Evolutionary conservation across 2,113 vertebrate species (phyloP).

Genomic region (Oplegnathus fasciatus): DNA sequence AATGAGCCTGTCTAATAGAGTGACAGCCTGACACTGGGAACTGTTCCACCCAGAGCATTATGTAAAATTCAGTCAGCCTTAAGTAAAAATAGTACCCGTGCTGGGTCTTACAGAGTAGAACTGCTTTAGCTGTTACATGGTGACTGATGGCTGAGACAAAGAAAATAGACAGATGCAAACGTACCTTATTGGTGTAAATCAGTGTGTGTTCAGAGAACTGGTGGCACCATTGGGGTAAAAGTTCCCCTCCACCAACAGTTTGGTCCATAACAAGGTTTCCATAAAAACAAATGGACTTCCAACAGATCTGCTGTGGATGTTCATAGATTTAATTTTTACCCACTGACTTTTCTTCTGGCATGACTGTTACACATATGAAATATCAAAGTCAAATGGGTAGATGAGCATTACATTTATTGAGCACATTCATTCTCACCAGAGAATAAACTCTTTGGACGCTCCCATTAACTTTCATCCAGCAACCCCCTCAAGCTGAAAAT

Average conservation of each 20-base stretch:
- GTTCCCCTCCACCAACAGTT: neutral
- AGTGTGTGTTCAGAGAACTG: neutral
- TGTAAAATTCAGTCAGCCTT: neutral
- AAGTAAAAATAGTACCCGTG: neutral
- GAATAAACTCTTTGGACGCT: too few species aligned
- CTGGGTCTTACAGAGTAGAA: neutral
- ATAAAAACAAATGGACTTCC: too few species aligned
- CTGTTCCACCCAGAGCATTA: slow-evolving; percentile 3
- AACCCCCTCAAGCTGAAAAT: too few species aligned
- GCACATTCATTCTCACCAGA: too few species aligned
- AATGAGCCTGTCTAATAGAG: neutral
- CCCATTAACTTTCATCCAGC: too few species aligned
- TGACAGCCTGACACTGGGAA: neutral
- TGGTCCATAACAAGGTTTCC: neutral
- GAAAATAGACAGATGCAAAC: neutral
- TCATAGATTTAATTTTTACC: too few species aligned
- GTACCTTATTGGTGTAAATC: neutral
- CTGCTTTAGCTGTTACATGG: neutral
- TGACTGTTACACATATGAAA: too few species aligned
- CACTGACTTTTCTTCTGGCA: too few species aligned
- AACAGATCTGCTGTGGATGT: too few species aligned
- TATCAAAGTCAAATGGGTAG: too few species aligned
- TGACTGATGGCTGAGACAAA: neutral
- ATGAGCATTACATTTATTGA: too few species aligned
- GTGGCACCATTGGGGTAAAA: neutral